Evolutionary conservation across 2,888 invertebrate genomes (phyloP).

Genomic region (Biston betularia): DNA sequence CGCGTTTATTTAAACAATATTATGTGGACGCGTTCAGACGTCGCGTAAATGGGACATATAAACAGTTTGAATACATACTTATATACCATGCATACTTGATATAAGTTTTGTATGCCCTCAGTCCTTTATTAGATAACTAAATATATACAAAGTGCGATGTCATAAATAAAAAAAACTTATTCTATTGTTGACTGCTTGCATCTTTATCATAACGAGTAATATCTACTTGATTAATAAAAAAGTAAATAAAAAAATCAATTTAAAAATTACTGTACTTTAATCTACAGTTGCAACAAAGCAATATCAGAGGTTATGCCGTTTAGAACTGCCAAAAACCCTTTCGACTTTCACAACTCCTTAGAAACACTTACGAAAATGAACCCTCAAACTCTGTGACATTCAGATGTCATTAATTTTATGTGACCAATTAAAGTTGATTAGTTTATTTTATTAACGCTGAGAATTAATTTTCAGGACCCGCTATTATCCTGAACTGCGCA

Average conservation of each 20-base stretch:
- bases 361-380: slow-evolving; percentile 31
- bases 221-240: background rate
- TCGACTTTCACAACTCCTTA: slow-evolving; percentile 26
- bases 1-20: too few relatives aligned
- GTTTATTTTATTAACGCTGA: slow-evolving; percentile 56
- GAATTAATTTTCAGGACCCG: slow-evolving; percentile 80
- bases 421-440: slow-evolving; percentile 51
- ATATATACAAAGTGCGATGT: too few relatives aligned
- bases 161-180: too few relatives aligned
- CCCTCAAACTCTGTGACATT: slow-evolving; percentile 27
- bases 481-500: slow-evolving; percentile 78
- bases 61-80: too few relatives aligned
- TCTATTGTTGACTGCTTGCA: too few relatives aligned
- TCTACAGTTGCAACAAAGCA: background rate
- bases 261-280: background rate
- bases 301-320: background rate
- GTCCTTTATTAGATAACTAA: too few relatives aligned
- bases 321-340: slow-evolving; percentile 14
- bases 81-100: too few relatives aligned
- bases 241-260: too few relatives aligned
- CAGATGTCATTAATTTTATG: slow-evolving; percentile 32
- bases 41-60: too few relatives aligned
- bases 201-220: background rate
- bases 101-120: too few relatives aligned
- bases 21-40: too few relatives aligned